Evolutionary conservation across 2,113 vertebrate genomes (phyloP), one percentile per base, ranked within the genome.

Genomic region (Bos indicus): DNA sequence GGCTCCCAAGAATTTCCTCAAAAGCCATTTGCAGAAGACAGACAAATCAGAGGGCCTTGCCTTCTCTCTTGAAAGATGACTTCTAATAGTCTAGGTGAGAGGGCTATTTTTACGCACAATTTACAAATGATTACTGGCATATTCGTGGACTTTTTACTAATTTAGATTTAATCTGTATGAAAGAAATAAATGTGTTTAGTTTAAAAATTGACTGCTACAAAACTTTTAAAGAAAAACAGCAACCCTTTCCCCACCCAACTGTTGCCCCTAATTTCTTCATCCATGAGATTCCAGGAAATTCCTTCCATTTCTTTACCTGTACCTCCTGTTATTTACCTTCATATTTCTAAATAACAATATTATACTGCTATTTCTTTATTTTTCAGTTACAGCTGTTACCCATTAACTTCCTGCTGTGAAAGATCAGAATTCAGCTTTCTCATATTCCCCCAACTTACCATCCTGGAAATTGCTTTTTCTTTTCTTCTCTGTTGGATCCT

Each of bases 71-170:
- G 60, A 96, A 96, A 95, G 40, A 83, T 52, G 56, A 60, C 84
- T 92, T 97, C 90, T 96, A 95, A 93, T 56, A 54, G 52, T 43
- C 15, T 43, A 21, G 87, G 71, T 5, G 82, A 95, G 12, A 60
- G 40, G 80, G 40, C 52, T 96, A 25, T 83, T 90, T 95, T 96
- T 88, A 89, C 30, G 56, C 83, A 84, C 87, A 90, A 81, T 90
- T 96, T 94, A 90, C 93, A 95, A 98, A 98, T 97, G 88, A 97
- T 95, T 88, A 95, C 77, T 96, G 97, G 95, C 96, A 95, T 90
- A 95, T 97, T 98, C 93, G 97, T 97, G 95, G 94, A 54, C 82
- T 62, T 95, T 92, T 96, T 94, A 71, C 96, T 95, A 93, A 86
- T 92, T 97, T 96, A 92, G 90, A 59, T 97, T 84, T 94, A 88